Conservation (phyloP, 2,888 invertebrate genomes). For the Tyria jacobaeae region DNA sequence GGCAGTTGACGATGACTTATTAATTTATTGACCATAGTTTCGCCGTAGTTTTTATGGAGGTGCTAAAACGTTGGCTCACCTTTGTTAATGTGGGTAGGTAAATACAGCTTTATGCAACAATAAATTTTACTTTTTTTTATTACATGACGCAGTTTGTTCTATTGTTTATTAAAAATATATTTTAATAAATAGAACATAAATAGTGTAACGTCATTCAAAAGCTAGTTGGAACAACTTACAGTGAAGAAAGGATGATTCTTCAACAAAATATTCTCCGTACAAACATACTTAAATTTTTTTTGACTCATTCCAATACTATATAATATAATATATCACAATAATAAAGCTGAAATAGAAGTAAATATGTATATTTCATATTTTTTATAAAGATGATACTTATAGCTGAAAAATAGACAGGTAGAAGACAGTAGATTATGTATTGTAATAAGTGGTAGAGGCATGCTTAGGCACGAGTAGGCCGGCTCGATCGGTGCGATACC, state of each 20-base stretch:
- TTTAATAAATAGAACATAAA: slow-evolving; percentile 5
- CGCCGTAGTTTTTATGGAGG: slow-evolving; percentile 80
- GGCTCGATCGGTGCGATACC: too few relatives aligned
- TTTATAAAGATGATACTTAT: too few relatives aligned
- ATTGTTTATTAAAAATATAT: slow-evolving; percentile 26
- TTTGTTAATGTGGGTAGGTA: slow-evolving; percentile 56
- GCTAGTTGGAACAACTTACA: not conserved
- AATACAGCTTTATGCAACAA: slow-evolving; percentile 34
- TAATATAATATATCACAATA: too few relatives aligned
- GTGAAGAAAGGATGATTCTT: not conserved
- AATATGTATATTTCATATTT: too few relatives aligned
- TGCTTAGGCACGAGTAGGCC: too few relatives aligned
- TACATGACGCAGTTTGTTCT: slow-evolving; percentile 34
- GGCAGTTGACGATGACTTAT: slow-evolving; percentile 85
- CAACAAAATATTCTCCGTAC: not conserved
- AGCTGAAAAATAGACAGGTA: too few relatives aligned
- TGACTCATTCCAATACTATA: not conserved
- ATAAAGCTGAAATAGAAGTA: too few relatives aligned
- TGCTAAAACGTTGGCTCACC: slow-evolving; percentile 77
- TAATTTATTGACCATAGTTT: slow-evolving; percentile 84
- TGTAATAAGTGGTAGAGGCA: too few relatives aligned
- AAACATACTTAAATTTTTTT: not conserved
- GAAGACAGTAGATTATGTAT: too few relatives aligned
- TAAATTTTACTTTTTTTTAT: slow-evolving; percentile 37
- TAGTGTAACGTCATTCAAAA: slow-evolving; percentile 18